These are phyloP conservation scores for Tethya wilhelma DNA, from an alignment of 37 sponge, comb jelly and placozoan species.

Conservation along the genomic window DNA sequence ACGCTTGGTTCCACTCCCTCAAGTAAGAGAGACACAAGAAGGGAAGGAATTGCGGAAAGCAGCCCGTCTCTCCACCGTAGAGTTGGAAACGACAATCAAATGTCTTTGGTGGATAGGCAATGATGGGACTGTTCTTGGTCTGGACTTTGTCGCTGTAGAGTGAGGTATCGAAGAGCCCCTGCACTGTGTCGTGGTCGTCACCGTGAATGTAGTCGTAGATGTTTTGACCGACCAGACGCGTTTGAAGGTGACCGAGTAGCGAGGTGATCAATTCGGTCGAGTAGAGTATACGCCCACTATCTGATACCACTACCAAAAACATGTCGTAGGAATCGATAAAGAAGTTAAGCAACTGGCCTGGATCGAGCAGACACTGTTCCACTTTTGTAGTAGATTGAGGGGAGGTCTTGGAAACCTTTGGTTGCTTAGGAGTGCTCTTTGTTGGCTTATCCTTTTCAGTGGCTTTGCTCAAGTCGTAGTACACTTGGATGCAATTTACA, in stretches of 20 bases:
- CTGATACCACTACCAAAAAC: conserved; percentile 60
- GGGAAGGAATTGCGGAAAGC: conserved; percentile 26
- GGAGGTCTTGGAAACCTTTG: neutral
- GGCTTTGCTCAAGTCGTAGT: conserved; percentile 17
- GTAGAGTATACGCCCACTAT: conserved; percentile 62
- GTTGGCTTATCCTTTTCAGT: neutral
- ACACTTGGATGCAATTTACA: conserved; percentile 35
- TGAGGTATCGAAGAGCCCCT: neutral
- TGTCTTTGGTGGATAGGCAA: conserved; percentile 14
- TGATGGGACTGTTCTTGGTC: conserved; percentile 2
- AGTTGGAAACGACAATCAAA: conserved; percentile 19
- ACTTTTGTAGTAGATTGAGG: neutral
- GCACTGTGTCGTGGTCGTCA: conserved; percentile 10
- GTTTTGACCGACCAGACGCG: conserved; percentile 50
- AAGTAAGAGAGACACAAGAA: conserved; percentile 55
- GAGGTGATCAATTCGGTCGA: conserved; percentile 52
- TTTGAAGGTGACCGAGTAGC: conserved; percentile 51
- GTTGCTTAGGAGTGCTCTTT: neutral
- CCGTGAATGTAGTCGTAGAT: conserved; percentile 42
- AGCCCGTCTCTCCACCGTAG: conserved; percentile 34
- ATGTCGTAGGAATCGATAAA: conserved; percentile 42
- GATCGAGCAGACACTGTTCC: neutral
- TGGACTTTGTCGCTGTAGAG: neutral
- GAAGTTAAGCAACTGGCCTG: conserved; percentile 24
- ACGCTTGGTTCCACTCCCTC: conserved; percentile 37